Percentiles rank a stretch among this genome's conserved stretches.
These are phyloP conservation scores for Notarius lentiginosus DNA, from an alignment of 2,113 vertebrate genomes.

Conservation along the genomic window DNA sequence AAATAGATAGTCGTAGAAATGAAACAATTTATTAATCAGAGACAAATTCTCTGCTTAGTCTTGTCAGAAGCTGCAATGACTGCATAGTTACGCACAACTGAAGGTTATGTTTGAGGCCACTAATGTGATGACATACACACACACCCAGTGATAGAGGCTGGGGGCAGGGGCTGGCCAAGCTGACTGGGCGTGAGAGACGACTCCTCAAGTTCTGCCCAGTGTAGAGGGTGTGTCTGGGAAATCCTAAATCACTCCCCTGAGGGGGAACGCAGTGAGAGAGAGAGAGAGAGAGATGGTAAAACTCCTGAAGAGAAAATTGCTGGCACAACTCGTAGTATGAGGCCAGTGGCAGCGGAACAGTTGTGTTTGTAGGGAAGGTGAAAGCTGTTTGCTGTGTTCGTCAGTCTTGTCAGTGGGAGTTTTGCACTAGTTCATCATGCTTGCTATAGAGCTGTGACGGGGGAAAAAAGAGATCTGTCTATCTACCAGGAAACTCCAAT, in stretches of 20 bases:
- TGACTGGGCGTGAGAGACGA: conserved; percentile 52
- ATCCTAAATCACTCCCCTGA: conserved; percentile 70
- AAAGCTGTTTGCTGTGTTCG: conserved; percentile 20
- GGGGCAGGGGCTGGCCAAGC: conserved; percentile 40
- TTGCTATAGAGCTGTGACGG: conserved; percentile 24
- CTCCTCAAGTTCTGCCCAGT: conserved; percentile 58
- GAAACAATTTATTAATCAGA: conserved; percentile 6
- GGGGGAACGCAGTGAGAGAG: conserved; percentile 48
- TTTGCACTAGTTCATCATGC: conserved; percentile 35
- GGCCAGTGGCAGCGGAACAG: conserved; percentile 32
- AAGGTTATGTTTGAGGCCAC: conserved; percentile 22
- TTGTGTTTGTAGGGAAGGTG: not conserved
- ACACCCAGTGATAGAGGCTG: conserved; percentile 42
- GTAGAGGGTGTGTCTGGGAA: conserved; percentile 72
- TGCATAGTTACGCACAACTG: not conserved
- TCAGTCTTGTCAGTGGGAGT: conserved; percentile 33
- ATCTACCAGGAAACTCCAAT: conserved; percentile 7
- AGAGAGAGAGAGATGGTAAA: conserved; percentile 38
- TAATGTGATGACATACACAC: conserved; percentile 19
- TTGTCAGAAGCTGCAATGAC: not conserved
- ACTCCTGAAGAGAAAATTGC: conserved; percentile 45
- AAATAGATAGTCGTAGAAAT: not conserved
- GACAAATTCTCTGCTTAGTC: not conserved
- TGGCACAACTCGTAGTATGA: conserved; percentile 37
- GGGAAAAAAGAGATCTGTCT: conserved; percentile 1